These are phyloP conservation scores for Ancistrus triradiatus DNA, from an alignment of 2,113 vertebrate species.

Conservation along the genomic window DNA sequence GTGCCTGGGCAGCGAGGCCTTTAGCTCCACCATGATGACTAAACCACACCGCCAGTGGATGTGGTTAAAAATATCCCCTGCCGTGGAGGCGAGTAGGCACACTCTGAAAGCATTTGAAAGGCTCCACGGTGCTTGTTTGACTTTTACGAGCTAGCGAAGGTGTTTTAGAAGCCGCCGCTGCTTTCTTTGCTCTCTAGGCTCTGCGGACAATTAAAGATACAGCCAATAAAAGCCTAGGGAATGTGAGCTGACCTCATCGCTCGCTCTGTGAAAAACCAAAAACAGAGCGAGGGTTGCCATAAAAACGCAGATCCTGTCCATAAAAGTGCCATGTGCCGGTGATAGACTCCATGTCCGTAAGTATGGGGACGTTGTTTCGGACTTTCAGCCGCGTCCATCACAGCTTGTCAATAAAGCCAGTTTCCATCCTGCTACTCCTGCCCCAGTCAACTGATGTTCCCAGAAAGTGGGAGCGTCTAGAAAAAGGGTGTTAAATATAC, in stretches of 20 bases:
- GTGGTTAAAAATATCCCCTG: conserved; percentile 34
- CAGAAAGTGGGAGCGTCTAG: no score
- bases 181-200: conserved; percentile 26
- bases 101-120: conserved; percentile 31
- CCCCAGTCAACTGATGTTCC: no score
- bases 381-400: no score
- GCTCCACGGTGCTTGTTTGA: conserved; percentile 34
- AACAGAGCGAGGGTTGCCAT: conserved; percentile 21
- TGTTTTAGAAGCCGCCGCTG: conserved; percentile 32
- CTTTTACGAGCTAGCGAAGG: conserved; percentile 39
- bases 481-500: no score
- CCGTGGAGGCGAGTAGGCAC: conserved; percentile 8
- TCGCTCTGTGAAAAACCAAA: conserved; percentile 43
- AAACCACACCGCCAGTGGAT: conserved; percentile 33
- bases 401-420: no score
- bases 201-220: conserved; percentile 31
- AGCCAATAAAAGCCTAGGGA: conserved; percentile 19
- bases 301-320: conserved; percentile 11
- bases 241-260: conserved; percentile 28
- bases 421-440: no score
- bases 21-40: no score
- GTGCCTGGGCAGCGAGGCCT: no score
- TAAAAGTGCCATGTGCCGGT: no score
- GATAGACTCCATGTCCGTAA: no score
- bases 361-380: no score